Conservation (phyloP, 2,888 invertebrate genomes). For the Pachydiplax longipennis region DNA sequence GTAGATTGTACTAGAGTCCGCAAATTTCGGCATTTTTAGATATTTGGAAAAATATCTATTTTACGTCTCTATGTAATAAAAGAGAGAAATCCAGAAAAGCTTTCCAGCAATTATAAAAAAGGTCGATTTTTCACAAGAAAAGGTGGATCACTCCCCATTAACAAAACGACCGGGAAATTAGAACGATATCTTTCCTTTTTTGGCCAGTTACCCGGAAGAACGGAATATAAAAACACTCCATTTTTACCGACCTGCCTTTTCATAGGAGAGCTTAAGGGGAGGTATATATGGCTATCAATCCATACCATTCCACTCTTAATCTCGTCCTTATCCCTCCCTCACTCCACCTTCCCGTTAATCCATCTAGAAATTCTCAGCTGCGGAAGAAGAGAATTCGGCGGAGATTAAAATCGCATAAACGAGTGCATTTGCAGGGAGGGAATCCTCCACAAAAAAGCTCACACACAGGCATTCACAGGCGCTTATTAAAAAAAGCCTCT, state of each 20-base stretch:
- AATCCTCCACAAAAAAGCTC: neutral
- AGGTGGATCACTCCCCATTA: too few species aligned
- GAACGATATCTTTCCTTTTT: too few species aligned
- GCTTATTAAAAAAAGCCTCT: slow-evolving; percentile 10
- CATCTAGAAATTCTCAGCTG: neutral
- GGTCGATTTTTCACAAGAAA: too few species aligned
- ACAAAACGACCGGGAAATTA: too few species aligned
- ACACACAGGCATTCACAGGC: neutral
- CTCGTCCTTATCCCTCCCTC: neutral
- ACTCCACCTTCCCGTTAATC: neutral
- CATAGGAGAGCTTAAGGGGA: neutral
- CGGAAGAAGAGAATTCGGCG: slow-evolving; percentile 22
- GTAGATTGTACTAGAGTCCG: too few species aligned
- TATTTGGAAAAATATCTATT: too few species aligned
- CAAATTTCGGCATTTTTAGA: too few species aligned
- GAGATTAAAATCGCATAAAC: slow-evolving; percentile 42
- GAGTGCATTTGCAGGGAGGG: slow-evolving; percentile 14
- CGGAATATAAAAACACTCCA: neutral
- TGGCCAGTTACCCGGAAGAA: too few species aligned
- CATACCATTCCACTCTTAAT: neutral
- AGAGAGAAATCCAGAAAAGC: too few species aligned
- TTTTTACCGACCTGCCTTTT: neutral
- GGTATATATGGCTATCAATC: neutral
- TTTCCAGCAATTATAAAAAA: too few species aligned
- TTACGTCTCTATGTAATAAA: too few species aligned